Evolutionary conservation across 2,888 invertebrate genomes (phyloP), one percentile per base, ranked within the genome.

Genomic region (Drosophila gaucha): DNA sequence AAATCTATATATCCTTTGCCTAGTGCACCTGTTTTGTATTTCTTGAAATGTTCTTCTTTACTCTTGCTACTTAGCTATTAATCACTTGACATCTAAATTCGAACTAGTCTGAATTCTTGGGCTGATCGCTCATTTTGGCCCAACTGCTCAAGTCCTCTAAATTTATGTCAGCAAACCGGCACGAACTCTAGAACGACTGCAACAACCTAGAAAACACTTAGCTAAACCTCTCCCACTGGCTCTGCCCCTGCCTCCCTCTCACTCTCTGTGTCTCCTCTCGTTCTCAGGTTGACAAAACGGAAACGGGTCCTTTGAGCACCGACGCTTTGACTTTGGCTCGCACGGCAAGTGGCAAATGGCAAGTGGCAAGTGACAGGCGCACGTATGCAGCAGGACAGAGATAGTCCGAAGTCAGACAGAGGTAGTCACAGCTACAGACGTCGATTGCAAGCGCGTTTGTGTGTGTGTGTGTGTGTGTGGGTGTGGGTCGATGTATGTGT

Each of bases 271-370:
- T 33, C 6, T 36, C 9, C 35, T 35, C 8, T 35, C 16, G 6
- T 10, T 8, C 39, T 67, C 64, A 67, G 57, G 67, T 78, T 75
- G 67, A 62, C 62, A 68, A 64, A 74, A 68, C 68, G 75, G 75
- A 75, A 71, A 74, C 67, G 59, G 63, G 76, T 76, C 76, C 78
- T 78, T 78, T 72, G 72, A 64, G 72, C 64, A 68, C 54, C 75
- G 66, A 75, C 75, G 75, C 75, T 63, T 75, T 73, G 63, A 72
- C 67, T 72, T 55, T 57, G 52, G 36, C 44, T 46, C 44, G 24
- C 33, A 36, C 22, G 46, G 31, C 57, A 56, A 39, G 54, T 58
- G 66, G 36, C 63, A 58, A 44, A 30, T 16, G 35, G 43, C 64
- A 67, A 57, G 52, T 51, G 66, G 54, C 58, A 67, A 66, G 66